Evolutionary conservation across 2,113 vertebrate species (phyloP).

Genomic region (Lophius piscatorius): DNA sequence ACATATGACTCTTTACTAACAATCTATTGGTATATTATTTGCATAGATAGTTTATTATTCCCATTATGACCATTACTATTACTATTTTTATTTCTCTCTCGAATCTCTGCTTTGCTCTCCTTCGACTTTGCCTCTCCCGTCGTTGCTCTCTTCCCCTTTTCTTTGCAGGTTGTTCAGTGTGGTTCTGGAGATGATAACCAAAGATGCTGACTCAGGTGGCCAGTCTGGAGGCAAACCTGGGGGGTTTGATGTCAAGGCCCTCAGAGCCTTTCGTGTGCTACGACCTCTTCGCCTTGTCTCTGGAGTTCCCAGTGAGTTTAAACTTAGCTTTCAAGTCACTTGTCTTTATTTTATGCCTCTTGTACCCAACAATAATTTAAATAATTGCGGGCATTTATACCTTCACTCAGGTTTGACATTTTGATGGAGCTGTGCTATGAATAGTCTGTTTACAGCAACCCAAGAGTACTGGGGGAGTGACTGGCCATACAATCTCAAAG

Average conservation of each 20-base stretch:
- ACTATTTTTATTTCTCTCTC: background rate
- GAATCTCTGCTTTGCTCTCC: background rate
- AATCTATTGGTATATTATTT: background rate
- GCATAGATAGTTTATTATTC: background rate
- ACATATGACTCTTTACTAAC: background rate
- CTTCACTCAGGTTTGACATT: no score
- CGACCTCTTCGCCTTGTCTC: slow-evolving; percentile 98
- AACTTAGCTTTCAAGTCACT: background rate
- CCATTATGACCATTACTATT: slow-evolving; percentile 6
- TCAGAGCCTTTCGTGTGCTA: slow-evolving; percentile 95
- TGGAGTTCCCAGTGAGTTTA: slow-evolving; percentile 92
- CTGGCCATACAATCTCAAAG: no score
- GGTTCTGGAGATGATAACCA: slow-evolving; percentile 97
- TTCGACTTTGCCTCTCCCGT: background rate
- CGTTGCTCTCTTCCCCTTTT: background rate
- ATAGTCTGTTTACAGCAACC: no score
- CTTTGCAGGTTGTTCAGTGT: slow-evolving; percentile 93
- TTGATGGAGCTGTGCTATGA: no score
- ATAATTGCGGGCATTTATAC: no score
- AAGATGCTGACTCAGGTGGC: slow-evolving; percentile 90
- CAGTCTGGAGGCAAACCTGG: slow-evolving; percentile 94
- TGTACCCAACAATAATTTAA: no score
- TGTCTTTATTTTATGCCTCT: background rate
- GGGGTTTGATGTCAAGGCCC: slow-evolving; percentile 98
- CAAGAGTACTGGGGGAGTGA: no score